Base-by-base conservation (phyloP, 2,797 vertebrate genomes). In the Aythya fuligula region DNA sequence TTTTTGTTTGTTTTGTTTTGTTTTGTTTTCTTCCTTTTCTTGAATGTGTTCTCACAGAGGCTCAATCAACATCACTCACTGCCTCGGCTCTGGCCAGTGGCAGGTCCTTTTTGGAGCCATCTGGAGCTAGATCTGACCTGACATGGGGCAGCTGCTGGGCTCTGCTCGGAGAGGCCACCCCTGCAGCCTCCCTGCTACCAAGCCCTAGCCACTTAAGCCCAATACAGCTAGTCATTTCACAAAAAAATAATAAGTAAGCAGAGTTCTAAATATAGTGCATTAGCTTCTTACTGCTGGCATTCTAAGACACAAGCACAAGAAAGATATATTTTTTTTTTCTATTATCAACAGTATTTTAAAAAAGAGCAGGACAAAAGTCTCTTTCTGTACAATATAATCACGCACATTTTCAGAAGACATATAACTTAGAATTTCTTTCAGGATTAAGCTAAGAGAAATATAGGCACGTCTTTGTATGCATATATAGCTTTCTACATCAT, bases 181-280 rank as follows among this genome's bases (percentile, higher is more conserved):
- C 47, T 49, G 47, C 47, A 49, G 47, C 47, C 47, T 49, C 47
- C 47, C 47, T 24, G 47, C 47, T 49, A 24, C 22, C 47, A 49
- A 49, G 47, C 47, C 47, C 22, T 49, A 49, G 47, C 47, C 47
- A 49, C 47, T 25, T 12, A 25, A 49, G 47, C 22, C 47, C 47
- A 49, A 49, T 81, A 60, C 20, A 71, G 25, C 21, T 84, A 69
- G 17, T 51, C 8, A 81, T 71, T 77, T 71, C 34, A 75, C 70
- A 47, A 92, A 89, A 94, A 94, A 66, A 62, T 51, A 78, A 75
- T 12, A 19, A 86, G 36, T n/a, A 84, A 92, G 77, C 41, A 71
- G 49, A 62, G 15, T 5, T 45, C 38, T 71, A 66, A 77, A 66
- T 45, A 60, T 4, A 51, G 25, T 19, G 19, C 49, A 51, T 62